Conservation (phyloP, 2,888 invertebrate species). For the Harpalus rufipes region DNA sequence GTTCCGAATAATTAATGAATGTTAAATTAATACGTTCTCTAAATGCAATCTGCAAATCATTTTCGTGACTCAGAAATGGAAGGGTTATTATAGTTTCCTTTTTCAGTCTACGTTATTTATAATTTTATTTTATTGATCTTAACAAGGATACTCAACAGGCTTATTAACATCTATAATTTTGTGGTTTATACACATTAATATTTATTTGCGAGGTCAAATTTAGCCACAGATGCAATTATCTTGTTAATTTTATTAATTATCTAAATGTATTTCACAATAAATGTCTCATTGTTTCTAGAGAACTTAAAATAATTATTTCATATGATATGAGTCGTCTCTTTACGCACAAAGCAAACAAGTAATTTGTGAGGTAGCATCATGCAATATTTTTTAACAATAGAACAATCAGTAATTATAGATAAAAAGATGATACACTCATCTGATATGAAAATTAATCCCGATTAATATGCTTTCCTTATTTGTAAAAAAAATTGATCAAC, state of each 20-base stretch:
- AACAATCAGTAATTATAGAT: conserved; percentile 1
- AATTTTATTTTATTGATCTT: conserved; percentile 26
- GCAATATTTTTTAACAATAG: neutral
- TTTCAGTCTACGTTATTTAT: neutral
- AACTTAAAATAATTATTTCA: conserved; percentile 4
- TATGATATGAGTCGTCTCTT: neutral
- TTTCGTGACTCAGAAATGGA: conserved; percentile 10
- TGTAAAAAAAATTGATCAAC: neutral
- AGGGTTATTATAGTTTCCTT: conserved; percentile 9
- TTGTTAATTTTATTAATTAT: conserved; percentile 4
- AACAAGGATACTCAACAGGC: neutral
- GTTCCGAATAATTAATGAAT: conserved; percentile 3
- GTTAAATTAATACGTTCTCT: neutral
- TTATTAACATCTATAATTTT: neutral
- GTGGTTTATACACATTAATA: neutral
- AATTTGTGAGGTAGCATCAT: neutral
- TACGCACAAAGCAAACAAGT: neutral
- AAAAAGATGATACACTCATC: neutral
- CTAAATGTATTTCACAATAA: neutral
- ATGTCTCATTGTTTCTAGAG: conserved; percentile 1
- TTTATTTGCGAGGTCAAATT: neutral
- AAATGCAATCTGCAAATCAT: conserved; percentile 4
- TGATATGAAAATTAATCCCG: neutral
- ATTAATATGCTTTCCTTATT: conserved; percentile 6
- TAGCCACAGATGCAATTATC: conserved; percentile 2